A percentile compares a stretch with the other conserved stretches of the same genome.
These are phyloP conservation scores for Heliothis virescens DNA, from an alignment of 1,140 invertebrate genomes.

Conservation along the genomic window DNA sequence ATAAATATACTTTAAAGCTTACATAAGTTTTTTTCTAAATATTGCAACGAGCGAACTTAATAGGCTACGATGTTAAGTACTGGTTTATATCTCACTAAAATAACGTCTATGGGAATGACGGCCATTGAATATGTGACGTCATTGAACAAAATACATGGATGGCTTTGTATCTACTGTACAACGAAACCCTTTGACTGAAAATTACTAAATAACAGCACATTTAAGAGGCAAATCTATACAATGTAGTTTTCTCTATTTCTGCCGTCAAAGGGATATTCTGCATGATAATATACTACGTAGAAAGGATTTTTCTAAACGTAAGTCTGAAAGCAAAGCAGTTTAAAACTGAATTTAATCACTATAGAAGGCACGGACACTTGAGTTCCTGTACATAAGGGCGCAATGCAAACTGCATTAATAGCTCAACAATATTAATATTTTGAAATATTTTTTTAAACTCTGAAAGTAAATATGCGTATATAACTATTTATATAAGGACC, in stretches of 20 bases:
- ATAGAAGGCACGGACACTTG: slow-evolving; percentile 39
- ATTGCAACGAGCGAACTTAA: slow-evolving; percentile 64
- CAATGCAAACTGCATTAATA: neutral
- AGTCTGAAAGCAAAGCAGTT: neutral
- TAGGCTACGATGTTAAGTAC: slow-evolving; percentile 60
- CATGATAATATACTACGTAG: no score
- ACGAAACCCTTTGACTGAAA: neutral
- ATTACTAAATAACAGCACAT: no score
- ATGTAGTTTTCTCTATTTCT: no score
- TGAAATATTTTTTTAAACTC: neutral
- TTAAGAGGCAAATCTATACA: neutral
- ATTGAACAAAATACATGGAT: slow-evolving; percentile 62
- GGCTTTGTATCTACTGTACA: slow-evolving; percentile 26
- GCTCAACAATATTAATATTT: slow-evolving; percentile 8
- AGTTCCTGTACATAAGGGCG: slow-evolving; percentile 11
- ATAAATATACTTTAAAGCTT: slow-evolving; percentile 78
- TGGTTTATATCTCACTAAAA: slow-evolving; percentile 64
- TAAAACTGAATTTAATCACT: neutral
- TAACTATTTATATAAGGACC: no score
- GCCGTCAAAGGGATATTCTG: neutral
- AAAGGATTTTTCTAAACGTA: neutral
- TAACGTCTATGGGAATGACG: slow-evolving; percentile 50
- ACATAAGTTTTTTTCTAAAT: slow-evolving; percentile 68
- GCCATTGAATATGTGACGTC: slow-evolving; percentile 27
- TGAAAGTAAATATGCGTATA: no score